Evolutionary conservation across 2,113 vertebrate genomes (phyloP).

Genomic region (Erythrocercus mccallii): DNA sequence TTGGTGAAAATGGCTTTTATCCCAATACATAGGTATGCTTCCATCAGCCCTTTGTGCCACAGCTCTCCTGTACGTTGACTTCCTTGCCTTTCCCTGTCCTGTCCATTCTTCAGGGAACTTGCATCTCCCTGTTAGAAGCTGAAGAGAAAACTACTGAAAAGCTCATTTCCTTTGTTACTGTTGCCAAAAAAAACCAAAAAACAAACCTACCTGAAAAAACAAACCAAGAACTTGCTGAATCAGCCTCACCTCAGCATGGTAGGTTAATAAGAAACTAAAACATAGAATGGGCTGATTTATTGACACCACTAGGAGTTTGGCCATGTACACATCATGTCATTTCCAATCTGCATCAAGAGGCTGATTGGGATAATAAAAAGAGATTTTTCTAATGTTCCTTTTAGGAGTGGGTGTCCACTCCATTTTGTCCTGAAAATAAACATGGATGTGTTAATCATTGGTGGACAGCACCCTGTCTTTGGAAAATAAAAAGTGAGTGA

Average conservation of each 20-base stretch:
- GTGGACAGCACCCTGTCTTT: constrained; percentile 77
- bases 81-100: neutral
- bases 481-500: constrained; percentile 81
- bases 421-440: constrained; percentile 80
- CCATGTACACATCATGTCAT: neutral
- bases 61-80: neutral
- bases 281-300: neutral
- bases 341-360: neutral
- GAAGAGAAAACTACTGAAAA: neutral
- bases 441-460: constrained; percentile 80
- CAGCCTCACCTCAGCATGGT: neutral
- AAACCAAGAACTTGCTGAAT: neutral
- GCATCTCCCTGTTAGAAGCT: neutral
- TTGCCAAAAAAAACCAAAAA: neutral
- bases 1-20: neutral
- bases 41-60: neutral
- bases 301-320: neutral
- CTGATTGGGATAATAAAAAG: neutral
- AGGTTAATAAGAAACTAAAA: neutral
- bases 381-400: neutral
- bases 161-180: neutral
- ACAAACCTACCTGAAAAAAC: too few relatives aligned
- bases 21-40: neutral
- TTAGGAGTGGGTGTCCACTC: constrained; percentile 74
- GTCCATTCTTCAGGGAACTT: neutral